Percentiles rank a stretch among this genome's conserved stretches.
Conservation (phyloP, 2,113 vertebrate species). For the Lophotis ruficrista region DNA sequence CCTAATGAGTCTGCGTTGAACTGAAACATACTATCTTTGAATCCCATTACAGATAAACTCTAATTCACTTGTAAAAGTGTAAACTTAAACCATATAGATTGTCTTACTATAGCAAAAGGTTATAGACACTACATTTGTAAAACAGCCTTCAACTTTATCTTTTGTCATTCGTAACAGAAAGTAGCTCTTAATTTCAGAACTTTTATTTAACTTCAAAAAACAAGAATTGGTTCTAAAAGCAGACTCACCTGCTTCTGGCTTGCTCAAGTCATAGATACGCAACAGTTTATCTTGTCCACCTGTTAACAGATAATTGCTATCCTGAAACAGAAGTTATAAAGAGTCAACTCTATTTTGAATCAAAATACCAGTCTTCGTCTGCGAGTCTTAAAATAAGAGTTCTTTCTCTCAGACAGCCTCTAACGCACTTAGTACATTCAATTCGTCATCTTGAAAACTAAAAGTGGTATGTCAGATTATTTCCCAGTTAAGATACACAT, state of each 20-base stretch:
- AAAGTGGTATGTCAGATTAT: fast-evolving
- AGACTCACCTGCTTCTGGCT: constrained; percentile 88
- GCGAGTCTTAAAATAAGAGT: neutral
- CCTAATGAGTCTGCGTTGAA: neutral
- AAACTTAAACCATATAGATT: neutral
- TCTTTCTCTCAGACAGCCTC: neutral
- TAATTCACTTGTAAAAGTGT: neutral
- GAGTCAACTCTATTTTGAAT: constrained; percentile 17
- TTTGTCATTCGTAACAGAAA: neutral
- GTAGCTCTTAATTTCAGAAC: neutral
- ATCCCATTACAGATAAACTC: neutral
- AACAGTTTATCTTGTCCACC: constrained; percentile 96
- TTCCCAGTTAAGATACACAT: neutral
- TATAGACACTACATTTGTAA: neutral
- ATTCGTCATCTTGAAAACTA: fast-evolving
- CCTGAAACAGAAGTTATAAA: constrained; percentile 78
- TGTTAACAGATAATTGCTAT: constrained; percentile 92
- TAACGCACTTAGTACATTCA: neutral
- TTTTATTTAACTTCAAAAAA: neutral
- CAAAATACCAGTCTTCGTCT: neutral
- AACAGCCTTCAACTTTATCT: neutral
- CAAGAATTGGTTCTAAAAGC: neutral
- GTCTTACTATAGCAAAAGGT: neutral
- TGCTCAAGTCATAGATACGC: constrained; percentile 93
- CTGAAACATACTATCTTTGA: neutral